A percentile compares a stretch with the other conserved stretches of the same genome.
phyloP scores from a whole-genome alignment of 2,797 vertebrate species.

The Scomberomorus guttatus region DNA sequence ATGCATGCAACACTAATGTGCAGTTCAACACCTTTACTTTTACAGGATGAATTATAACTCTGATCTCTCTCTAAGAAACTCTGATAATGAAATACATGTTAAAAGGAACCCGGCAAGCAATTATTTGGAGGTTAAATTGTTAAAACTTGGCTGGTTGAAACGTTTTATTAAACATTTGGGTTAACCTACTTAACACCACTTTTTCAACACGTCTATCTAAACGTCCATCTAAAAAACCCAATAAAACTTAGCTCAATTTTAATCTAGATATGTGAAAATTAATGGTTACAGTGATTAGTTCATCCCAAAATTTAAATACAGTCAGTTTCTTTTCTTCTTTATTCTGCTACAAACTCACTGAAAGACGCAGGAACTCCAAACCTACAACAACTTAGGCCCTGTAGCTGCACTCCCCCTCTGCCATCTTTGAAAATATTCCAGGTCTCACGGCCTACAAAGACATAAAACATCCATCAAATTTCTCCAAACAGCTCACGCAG shows the following conservation, averaged over 20 bases:
- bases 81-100: not conserved
- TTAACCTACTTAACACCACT: not conserved
- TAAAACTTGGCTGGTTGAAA: not conserved
- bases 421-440: constrained; percentile 27
- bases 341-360: not conserved
- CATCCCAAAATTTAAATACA: not conserved
- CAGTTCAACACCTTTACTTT: not conserved
- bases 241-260: not conserved
- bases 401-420: constrained; percentile 2
- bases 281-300: not conserved
- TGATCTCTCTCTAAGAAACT: not conserved
- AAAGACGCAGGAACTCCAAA: constrained; percentile 5
- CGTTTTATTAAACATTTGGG: no score
- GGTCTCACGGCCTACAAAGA: constrained; percentile 25
- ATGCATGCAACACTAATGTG: not conserved
- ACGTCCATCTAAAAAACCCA: no score
- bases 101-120: not conserved
- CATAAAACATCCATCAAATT: constrained; percentile 54
- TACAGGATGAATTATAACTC: not conserved
- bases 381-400: not conserved
- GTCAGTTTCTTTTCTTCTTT: not conserved
- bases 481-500: constrained; percentile 44
- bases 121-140: not conserved
- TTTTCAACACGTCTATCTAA: no score
- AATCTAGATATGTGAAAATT: not conserved